phyloP scores from a whole-genome alignment of 2,888 invertebrate species.

The Orgyia antiqua region DNA sequence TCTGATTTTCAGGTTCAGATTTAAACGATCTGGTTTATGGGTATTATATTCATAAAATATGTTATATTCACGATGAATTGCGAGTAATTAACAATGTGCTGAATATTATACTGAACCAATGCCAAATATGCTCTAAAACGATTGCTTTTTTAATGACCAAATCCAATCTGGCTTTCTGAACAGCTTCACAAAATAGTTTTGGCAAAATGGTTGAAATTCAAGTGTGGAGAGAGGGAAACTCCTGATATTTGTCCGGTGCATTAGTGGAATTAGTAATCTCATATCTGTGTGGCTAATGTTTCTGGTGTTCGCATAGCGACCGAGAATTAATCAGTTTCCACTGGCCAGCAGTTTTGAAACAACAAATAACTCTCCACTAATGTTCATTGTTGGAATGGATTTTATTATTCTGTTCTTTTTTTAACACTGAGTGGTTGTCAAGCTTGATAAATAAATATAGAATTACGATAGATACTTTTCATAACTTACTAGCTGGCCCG shows the following conservation, averaged over 20 bases:
- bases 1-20: too few species aligned
- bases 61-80: not conserved
- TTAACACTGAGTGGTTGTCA: too few species aligned
- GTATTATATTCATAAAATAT: not conserved
- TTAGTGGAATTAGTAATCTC: constrained; percentile 76
- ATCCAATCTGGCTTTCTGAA: constrained; percentile 17
- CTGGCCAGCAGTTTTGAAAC: constrained; percentile 37
- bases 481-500: too few species aligned
- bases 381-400: too few species aligned
- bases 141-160: constrained; percentile 18
- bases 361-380: too few species aligned
- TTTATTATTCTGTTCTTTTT: too few species aligned
- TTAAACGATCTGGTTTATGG: not conserved
- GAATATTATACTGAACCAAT: constrained; percentile 3
- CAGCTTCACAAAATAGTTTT: constrained; percentile 29
- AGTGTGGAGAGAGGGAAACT: constrained; percentile 47
- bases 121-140: constrained; percentile 8
- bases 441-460: too few species aligned
- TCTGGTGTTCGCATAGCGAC: constrained; percentile 59
- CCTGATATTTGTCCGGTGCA: constrained; percentile 70
- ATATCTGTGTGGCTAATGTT: constrained; percentile 66
- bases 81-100: too few species aligned
- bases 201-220: constrained; percentile 42
- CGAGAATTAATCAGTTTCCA: constrained; percentile 69
- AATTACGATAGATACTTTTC: too few species aligned